Conservation (phyloP, 2,113 vertebrate genomes). For the Odontesthes bonariensis region DNA sequence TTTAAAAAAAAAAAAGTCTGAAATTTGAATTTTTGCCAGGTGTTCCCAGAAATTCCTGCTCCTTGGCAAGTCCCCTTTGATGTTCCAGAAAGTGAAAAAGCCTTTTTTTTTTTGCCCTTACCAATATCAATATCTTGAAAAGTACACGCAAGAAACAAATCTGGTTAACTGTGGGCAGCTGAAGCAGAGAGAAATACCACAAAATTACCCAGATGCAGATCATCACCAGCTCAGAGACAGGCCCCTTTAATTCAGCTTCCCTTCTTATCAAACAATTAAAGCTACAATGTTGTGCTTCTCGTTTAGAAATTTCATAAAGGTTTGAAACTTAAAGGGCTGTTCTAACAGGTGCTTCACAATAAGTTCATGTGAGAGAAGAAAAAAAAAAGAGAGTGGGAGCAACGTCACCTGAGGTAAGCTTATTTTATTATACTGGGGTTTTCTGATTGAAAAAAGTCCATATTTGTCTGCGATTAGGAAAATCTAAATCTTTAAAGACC, state of each 20-base stretch:
- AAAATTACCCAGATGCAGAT: background rate
- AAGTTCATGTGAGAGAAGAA: background rate
- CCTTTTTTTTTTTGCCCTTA: no score
- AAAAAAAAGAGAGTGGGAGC: no score
- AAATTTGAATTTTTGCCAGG: background rate
- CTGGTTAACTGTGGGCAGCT: background rate
- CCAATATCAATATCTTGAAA: background rate
- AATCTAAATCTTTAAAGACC: background rate
- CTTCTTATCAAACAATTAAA: slow-evolving; percentile 1
- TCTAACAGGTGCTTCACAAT: no score
- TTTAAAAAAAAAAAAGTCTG: no score
- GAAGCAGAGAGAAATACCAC: background rate
- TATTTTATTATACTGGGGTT: background rate
- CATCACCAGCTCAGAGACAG: background rate
- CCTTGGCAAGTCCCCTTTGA: background rate
- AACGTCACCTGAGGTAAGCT: background rate
- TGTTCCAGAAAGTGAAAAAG: background rate
- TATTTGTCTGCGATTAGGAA: no score
- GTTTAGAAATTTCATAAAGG: background rate
- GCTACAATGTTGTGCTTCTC: background rate
- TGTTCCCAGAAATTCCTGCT: background rate
- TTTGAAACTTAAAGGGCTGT: background rate
- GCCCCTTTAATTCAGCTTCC: background rate
- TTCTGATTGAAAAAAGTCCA: no score
- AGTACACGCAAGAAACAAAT: background rate